These are phyloP conservation scores for Lepisosteus oculatus DNA, from an alignment of 2,113 vertebrate species.

Conservation along the genomic window DNA sequence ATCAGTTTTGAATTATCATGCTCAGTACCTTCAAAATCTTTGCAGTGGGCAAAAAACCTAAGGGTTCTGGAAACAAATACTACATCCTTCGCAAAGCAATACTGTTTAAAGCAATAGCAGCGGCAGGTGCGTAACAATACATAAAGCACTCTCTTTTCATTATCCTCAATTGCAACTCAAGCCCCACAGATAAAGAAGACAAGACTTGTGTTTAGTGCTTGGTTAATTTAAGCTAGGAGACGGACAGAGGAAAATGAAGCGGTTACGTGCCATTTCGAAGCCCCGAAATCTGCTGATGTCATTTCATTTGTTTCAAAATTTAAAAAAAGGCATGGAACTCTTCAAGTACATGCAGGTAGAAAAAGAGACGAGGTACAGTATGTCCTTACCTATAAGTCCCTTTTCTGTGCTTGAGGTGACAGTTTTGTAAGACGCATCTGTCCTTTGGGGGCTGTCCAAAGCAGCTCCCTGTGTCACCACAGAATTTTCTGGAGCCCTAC, in stretches of 20 bases:
- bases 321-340: background rate
- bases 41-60: too few relatives aligned
- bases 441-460: conserved; percentile 56
- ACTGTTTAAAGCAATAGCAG: too few relatives aligned
- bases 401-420: conserved; percentile 94
- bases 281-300: conserved; percentile 36
- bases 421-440: conserved; percentile 84
- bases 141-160: background rate
- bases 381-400: conserved; percentile 88
- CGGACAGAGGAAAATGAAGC: conserved; percentile 14
- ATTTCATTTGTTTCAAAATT: conserved; percentile 28
- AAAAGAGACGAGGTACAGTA: conserved; percentile 9
- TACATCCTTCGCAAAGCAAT: too few relatives aligned
- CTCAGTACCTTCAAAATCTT: too few relatives aligned
- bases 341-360: conserved; percentile 25
- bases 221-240: conserved; percentile 19
- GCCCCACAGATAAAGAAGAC: too few relatives aligned
- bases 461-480: conserved; percentile 54
- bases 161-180: background rate
- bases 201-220: background rate
- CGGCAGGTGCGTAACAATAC: too few relatives aligned
- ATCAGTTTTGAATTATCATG: too few relatives aligned
- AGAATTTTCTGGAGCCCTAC: conserved; percentile 65
- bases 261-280: conserved; percentile 33
- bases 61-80: too few relatives aligned